Evolutionary conservation across 2,888 invertebrate genomes (phyloP).

Genomic region (Salpingus planirostris): DNA sequence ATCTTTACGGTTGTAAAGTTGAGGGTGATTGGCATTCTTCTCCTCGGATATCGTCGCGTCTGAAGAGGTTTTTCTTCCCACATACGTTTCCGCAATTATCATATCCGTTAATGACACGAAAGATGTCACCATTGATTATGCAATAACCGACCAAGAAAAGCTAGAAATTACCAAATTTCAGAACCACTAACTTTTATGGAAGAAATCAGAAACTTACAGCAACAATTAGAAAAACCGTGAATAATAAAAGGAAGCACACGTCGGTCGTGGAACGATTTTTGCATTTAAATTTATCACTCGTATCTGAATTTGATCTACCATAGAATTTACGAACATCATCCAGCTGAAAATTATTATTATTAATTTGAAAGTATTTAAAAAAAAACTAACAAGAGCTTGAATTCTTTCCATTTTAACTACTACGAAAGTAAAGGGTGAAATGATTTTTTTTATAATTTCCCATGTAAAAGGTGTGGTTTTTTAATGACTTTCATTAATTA

Average conservation of each 20-base stretch:
- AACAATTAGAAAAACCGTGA: slow-evolving; percentile 44
- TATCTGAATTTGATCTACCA: no score
- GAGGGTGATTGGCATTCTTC: slow-evolving; percentile 42
- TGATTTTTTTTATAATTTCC: no score
- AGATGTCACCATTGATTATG: slow-evolving; percentile 47
- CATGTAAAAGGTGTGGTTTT: no score
- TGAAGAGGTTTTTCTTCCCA: slow-evolving; percentile 42
- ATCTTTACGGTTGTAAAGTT: slow-evolving; percentile 35
- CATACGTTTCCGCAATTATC: slow-evolving; percentile 60
- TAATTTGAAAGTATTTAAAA: no score
- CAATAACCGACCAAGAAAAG: slow-evolving; percentile 34
- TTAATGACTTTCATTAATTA: no score
- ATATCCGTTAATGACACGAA: slow-evolving; percentile 51
- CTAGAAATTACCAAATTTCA: slow-evolving; percentile 19
- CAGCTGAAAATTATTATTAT: no score
- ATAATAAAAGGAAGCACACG: slow-evolving; percentile 45
- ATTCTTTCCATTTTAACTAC: no score
- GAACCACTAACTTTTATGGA: slow-evolving; percentile 1
- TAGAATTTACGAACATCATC: no score
- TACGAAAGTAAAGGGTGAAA: no score
- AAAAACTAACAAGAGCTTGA: no score
- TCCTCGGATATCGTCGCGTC: slow-evolving; percentile 26
- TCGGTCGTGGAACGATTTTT: slow-evolving; percentile 40
- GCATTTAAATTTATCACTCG: slow-evolving; percentile 14
- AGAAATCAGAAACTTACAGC: slow-evolving; percentile 46